phyloP scores from a whole-genome alignment of 2,888 invertebrate species.

The Laspeyria flexula region DNA sequence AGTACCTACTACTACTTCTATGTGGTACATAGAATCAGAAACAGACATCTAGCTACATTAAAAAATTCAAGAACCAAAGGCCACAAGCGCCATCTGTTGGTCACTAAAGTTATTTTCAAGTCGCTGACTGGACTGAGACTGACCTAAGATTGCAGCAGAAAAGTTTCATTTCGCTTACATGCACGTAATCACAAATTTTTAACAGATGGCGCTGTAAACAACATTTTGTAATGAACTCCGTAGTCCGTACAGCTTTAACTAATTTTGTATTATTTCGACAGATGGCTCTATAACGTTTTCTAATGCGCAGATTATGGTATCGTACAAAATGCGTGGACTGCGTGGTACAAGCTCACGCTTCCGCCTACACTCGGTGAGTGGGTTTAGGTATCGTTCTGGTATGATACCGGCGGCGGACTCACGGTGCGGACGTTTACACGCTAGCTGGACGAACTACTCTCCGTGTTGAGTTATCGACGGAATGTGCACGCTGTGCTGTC shows the following conservation, averaged over 20 bases:
- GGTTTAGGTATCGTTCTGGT: constrained; percentile 34
- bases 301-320: constrained; percentile 29
- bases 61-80: too few species aligned
- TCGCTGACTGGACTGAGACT: too few species aligned
- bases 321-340: constrained; percentile 35
- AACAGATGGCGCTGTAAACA: constrained; percentile 7
- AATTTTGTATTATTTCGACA: background rate
- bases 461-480: constrained; percentile 30
- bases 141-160: too few species aligned
- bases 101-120: too few species aligned
- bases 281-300: constrained; percentile 27
- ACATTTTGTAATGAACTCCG: background rate
- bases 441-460: constrained; percentile 8
- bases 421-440: constrained; percentile 42
- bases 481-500: constrained; percentile 32
- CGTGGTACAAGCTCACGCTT: constrained; percentile 40
- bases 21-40: too few species aligned
- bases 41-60: too few species aligned
- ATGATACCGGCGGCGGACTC: constrained; percentile 43
- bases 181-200: background rate
- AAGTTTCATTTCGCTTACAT: too few species aligned
- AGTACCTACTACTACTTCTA: too few species aligned
- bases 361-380: constrained; percentile 40
- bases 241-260: background rate
- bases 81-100: too few species aligned